These are phyloP conservation scores for Cyrtorhinus lividipennis DNA, from an alignment of 1,140 invertebrate genomes.

Conservation along the genomic window DNA sequence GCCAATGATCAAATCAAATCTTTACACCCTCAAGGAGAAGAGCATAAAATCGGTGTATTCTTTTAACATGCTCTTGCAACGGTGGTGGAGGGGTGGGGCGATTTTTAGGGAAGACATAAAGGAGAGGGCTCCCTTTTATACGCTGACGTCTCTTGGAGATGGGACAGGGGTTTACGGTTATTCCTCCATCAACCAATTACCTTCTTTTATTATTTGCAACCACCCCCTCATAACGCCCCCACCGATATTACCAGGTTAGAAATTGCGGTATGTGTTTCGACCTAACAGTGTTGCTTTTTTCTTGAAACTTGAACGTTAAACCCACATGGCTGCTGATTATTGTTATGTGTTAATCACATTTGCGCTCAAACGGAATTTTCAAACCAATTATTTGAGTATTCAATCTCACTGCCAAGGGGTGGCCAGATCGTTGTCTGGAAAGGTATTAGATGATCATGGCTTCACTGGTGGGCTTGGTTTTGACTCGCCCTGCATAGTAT, in stretches of 20 bases:
- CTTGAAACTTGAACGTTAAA: too few relatives aligned
- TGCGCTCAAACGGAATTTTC: too few relatives aligned
- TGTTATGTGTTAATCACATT: too few relatives aligned
- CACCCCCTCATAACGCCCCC: conserved; percentile 3
- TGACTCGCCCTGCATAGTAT: too few relatives aligned
- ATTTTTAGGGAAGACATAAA: conserved; percentile 19
- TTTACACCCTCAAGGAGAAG: conserved; percentile 10
- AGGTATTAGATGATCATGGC: too few relatives aligned
- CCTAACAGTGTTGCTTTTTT: too few relatives aligned
- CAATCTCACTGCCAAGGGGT: too few relatives aligned
- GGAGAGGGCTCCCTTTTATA: conserved; percentile 13
- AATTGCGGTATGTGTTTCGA: neutral
- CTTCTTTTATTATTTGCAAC: conserved; percentile 21
- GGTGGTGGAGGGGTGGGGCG: conserved; percentile 4
- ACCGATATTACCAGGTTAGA: conserved; percentile 10
- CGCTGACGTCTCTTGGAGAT: conserved; percentile 17
- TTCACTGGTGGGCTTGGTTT: too few relatives aligned
- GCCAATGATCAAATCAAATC: conserved; percentile 16
- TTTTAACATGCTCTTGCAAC: conserved; percentile 14
- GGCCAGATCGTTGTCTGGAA: too few relatives aligned
- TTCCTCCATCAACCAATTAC: conserved; percentile 22
- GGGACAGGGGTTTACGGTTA: conserved; percentile 19
- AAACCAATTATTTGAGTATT: too few relatives aligned
- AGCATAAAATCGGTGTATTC: conserved; percentile 21
- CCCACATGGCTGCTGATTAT: too few relatives aligned